Base-by-base conservation (phyloP, 2,113 vertebrate species). In the Emberiza fucata region DNA sequence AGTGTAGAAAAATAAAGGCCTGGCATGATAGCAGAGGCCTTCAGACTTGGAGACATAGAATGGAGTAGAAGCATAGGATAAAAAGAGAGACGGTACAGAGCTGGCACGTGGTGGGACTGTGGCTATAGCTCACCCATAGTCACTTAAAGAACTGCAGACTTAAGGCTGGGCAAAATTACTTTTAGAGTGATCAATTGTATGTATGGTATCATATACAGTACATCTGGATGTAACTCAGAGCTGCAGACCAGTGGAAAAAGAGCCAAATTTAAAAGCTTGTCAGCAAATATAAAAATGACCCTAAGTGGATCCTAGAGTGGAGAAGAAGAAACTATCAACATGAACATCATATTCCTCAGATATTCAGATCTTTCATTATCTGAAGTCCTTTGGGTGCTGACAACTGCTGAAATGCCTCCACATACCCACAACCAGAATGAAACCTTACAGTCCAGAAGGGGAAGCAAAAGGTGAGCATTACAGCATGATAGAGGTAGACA, bases 191-290 rank as follows among this genome's bases (percentile, higher is more conserved):
- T 50, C 18, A 42, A 6, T 2, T 11, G 4, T 33, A 53, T 21
- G 13, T 25, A 54, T 63, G 23, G 28, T 42, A 61, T 12, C 47
- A 42, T 14, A 21, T 15, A 31, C 0, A 33, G 39, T 70, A 85
- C 59, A 78, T 42, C 12, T 35, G 15, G 20, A 75, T 3, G 8
- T 54, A 66, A 75, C 0, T 1, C 1, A 0, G 44, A 71, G 44
- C 65, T 75, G 56, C 39, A 92, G 35, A 54, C 10, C 28, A 75
- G 27, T 0, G 1, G 31, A 65, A 37, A 86, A 65, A 57, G 2
- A 83, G 8, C 0, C 4, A 81, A 51, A 19, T 69, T 89, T 81
- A 45, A 81, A 81, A 78, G 28, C 28, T 66, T 87, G 12, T 35
- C 63, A 75, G 28, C 25, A 78, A 88, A 69, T n/a, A 76, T 20